Evolutionary conservation across 2,888 invertebrate genomes (phyloP).

Genomic region (Trachelus stipa): DNA sequence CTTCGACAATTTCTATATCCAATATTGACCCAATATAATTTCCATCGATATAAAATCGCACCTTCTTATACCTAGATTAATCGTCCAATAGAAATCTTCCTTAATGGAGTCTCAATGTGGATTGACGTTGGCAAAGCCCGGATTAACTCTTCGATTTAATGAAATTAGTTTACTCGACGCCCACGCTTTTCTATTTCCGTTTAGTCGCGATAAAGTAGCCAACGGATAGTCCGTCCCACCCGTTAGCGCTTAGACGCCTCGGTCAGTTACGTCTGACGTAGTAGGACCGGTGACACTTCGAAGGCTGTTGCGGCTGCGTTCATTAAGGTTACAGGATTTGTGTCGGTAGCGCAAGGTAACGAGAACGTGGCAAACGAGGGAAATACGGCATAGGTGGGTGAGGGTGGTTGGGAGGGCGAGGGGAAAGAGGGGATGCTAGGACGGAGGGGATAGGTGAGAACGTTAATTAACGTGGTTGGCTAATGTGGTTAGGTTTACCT

Average conservation of each 20-base stretch:
- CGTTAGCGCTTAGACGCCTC: background rate
- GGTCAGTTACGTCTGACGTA: background rate
- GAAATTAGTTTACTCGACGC: background rate
- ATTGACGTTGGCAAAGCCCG: background rate
- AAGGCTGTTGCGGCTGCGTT: constrained; percentile 12
- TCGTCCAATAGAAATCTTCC: background rate
- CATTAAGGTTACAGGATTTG: constrained; percentile 12
- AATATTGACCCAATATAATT: background rate
- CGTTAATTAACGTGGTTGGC: constrained; percentile 19
- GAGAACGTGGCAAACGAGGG: background rate
- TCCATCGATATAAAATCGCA: background rate
- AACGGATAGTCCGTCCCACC: background rate
- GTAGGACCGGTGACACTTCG: background rate
- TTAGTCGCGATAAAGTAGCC: background rate
- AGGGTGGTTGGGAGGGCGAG: background rate
- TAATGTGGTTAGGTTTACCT: constrained; percentile 10
- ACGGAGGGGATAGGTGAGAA: background rate
- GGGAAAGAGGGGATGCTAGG: background rate
- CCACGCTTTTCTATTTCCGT: background rate
- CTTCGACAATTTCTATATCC: background rate
- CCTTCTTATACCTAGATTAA: background rate
- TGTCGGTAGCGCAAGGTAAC: background rate
- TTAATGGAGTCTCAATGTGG: background rate
- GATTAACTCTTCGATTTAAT: background rate
- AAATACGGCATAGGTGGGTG: background rate